Evolutionary conservation across 2,888 invertebrate species (phyloP), one percentile per base, ranked within the genome.

Genomic region (Bombylius major): DNA sequence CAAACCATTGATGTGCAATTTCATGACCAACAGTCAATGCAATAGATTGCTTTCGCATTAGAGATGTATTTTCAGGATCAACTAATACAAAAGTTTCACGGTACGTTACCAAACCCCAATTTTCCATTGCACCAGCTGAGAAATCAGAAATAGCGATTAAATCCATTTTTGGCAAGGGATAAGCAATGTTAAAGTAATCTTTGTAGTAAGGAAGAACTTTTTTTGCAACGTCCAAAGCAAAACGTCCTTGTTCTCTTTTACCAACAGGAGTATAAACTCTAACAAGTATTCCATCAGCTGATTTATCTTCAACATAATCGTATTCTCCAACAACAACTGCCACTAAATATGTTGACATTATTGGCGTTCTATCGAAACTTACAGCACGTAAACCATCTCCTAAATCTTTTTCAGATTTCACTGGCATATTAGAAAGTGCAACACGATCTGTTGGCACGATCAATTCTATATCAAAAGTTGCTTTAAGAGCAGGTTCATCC

Each of bases 1-100:
- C 98, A 75, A 98, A 98, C 97, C 98, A 98, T 72, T 96, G 94
- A 73, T 97, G 97, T 5, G 95, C 94, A 52, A 98, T 76, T 72
- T 98, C 97, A 73, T 98, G 97, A 0, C 87, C 87, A 32, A 90
- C 87, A 0, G 93, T 89, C 31, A 94, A 73, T 0, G 95, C 94
- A 65, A 95, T 89, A 76, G 84, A 86, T 69, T 93, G 91, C 64
- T 88, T 85, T 53, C 86, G 80, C 56, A 83, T 83, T 5, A 91
- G 82, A 3, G 95, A 93, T 0, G 95, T 91, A 69, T 94, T 89
- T 65, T 87, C 80, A 2, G 89, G 87, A 76, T 98, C 97, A 5
- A 94, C 89, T 44, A 97, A 77, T 1, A 97, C 78, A 63, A 89
- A 89, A 6, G 89, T 89, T 72, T 98, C 97, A 59, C 96, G 82